Evolutionary conservation across 2,888 invertebrate species (phyloP), one percentile per base, ranked within the genome.

Genomic region (Schrankia costaestrigalis): DNA sequence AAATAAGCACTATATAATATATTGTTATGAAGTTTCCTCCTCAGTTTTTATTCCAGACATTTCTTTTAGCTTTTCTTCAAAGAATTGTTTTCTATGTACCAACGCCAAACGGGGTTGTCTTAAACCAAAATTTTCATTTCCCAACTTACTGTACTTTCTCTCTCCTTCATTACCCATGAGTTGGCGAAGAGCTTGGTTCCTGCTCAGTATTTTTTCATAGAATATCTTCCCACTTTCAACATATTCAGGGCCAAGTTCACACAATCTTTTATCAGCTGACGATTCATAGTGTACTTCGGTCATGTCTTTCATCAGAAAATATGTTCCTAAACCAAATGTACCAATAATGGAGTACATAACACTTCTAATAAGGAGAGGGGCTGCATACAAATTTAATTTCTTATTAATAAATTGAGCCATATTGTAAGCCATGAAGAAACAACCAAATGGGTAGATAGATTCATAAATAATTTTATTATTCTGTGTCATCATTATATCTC

Each of bases 201-300:
- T 90, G 53, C 91, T 81, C 21, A 94, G 66, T 13, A 91, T 67
- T 78, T 94, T 95, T 13, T 90, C 89, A 67, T 95, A 96, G 79
- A 90, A 96, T 68, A 93, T 92, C 15, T 91, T 79, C 2, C 95
- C 96, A 26, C 95, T 94, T 63, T 92, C 89, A 6, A 92, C 78
- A 69, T 92, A 94, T 24, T 91, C 85, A 22, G 82, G 74, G 22
- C 91, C 91, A 35, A 92, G 66, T 15, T 87, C 70, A 44, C 90
- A 89, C 11, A 96, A 78, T 43, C 83, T 73, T 33, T 89, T 78
- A 68, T 96, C 95, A 11, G 90, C 89, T 7, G 81, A 50, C 5
- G 81, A 74, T 67, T 96, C 95, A 65, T 88, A 91, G 51, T 85
- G 60, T 11, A 91, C 84, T 64, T 91, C 91, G 7, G 91, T 89